Evolutionary conservation across 2,113 vertebrate genomes (phyloP), one percentile per base, ranked within the genome.

Genomic region (Ovis canadensis): DNA sequence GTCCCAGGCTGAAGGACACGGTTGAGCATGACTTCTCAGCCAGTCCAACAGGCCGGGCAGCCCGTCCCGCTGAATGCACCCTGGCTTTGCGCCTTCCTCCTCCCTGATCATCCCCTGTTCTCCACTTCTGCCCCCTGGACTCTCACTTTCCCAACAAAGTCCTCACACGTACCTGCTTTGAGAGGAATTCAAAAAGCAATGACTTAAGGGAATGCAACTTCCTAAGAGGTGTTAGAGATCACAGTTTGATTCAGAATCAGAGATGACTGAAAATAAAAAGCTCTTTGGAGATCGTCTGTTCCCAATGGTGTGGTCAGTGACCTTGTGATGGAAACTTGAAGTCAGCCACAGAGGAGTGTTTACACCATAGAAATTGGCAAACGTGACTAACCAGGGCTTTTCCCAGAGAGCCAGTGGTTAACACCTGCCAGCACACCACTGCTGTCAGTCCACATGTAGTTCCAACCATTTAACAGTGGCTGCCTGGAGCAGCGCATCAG

Each of bases 1-100:
- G n/a, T 71, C 19, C 19, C 19, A 3, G 0, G 6, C 19, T 71
- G 19, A 71, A n/a, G 1, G 67, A 40, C 10, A 23, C 3, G 19
- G n/a, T 12, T 23, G 5, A 2, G 19, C 1, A 10, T 23, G 50
- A 57, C 60, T 36, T 23, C 40, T 90, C 52, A 19, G 52, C 52
- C 25, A 9, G 15, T 9, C 6, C 6, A 8, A 1, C 7, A 9
- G 54, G 7, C 10, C 1, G 17, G 60, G 40, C 40, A 48, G 86
- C 36, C 57, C 19, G 7, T 36, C 60, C 21, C 40, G 12, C 55
- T 31, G 7, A 36, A 45, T 4, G 17, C 17, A 0, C 14, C 43
- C 54, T 84, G 2, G 7, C 78, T 74, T 33, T 40, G 43, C 43
- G 1, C 19, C 60, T 33, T 59, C 40, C 13, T 40, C 80, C 62